Evolutionary conservation across 2,888 invertebrate species (phyloP).

Genomic region (Lissonota sp.): DNA sequence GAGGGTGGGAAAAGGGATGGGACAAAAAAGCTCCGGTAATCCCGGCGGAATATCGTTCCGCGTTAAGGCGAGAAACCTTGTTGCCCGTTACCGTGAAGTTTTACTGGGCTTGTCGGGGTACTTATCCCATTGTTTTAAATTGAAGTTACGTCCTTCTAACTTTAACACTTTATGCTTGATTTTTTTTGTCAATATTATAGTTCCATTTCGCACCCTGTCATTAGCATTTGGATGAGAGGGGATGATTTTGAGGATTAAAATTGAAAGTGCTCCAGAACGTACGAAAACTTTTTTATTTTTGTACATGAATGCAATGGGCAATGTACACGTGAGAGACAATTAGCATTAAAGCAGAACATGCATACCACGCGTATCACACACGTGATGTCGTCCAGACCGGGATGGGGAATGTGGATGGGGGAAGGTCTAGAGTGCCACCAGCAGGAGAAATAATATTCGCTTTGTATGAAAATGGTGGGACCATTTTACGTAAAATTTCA

Average conservation of each 20-base stretch:
- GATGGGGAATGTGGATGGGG: no score
- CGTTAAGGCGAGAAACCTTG: slow-evolving; percentile 3
- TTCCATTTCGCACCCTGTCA: no score
- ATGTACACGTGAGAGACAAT: slow-evolving; percentile 37
- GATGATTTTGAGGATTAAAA: no score
- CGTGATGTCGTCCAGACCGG: no score
- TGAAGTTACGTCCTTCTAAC: no score
- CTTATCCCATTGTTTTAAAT: neutral
- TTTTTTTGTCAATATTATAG: no score
- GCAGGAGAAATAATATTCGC: slow-evolving; percentile 30
- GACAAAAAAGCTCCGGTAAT: neutral
- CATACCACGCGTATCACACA: slow-evolving; percentile 15
- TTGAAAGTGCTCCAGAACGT: no score
- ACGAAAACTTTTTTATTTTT: no score
- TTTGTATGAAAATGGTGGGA: neutral
- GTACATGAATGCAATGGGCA: slow-evolving; percentile 3
- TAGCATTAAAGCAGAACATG: slow-evolving; percentile 48
- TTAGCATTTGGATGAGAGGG: no score
- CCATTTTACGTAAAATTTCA: neutral
- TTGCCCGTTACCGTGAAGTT: slow-evolving; percentile 42
- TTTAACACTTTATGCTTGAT: no score
- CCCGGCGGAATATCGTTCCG: slow-evolving; percentile 11
- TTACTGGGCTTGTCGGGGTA: slow-evolving; percentile 19
- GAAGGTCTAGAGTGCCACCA: slow-evolving; percentile 7
- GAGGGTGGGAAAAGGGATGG: slow-evolving; percentile 1